These are phyloP conservation scores for Acanthisitta chloris DNA, from an alignment of 2,113 vertebrate species.

Conservation along the genomic window DNA sequence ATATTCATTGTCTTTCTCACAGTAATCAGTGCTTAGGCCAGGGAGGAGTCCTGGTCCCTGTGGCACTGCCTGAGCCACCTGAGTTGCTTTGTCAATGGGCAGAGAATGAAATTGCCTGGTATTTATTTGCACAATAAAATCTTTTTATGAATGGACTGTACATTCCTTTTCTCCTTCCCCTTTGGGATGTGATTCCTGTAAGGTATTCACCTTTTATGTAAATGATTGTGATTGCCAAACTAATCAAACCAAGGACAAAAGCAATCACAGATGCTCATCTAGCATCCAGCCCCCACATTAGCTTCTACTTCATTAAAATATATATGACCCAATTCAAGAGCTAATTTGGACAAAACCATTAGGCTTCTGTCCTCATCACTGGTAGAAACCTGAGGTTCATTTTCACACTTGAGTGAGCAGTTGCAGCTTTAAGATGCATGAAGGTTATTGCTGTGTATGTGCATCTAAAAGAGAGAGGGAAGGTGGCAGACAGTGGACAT, in stretches of 20 bases:
- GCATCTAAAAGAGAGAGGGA: neutral
- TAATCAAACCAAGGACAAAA: constrained; percentile 60
- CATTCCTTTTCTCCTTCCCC: neutral
- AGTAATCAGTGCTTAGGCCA: neutral
- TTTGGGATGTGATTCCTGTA: neutral
- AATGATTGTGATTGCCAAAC: constrained; percentile 42
- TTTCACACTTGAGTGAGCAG: constrained; percentile 49
- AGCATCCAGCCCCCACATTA: constrained; percentile 13
- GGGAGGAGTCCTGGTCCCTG: neutral
- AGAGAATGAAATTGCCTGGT: neutral
- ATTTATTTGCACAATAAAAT: neutral
- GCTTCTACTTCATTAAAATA: constrained; percentile 59
- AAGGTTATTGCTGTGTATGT: constrained; percentile 40
- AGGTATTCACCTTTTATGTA: constrained; percentile 16
- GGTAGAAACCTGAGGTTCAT: constrained; percentile 36
- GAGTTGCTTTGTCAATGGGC: neutral
- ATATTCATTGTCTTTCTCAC: neutral
- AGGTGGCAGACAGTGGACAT: neutral
- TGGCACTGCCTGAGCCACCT: neutral
- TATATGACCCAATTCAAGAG: constrained; percentile 39
- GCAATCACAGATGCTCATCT: constrained; percentile 18
- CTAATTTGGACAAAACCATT: constrained; percentile 59
- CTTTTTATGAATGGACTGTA: neutral
- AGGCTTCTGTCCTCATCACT: constrained; percentile 37
- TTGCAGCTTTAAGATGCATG: constrained; percentile 52